These are phyloP conservation scores for Monopterus albus DNA, from an alignment of 2,113 vertebrate genomes.

Conservation along the genomic window DNA sequence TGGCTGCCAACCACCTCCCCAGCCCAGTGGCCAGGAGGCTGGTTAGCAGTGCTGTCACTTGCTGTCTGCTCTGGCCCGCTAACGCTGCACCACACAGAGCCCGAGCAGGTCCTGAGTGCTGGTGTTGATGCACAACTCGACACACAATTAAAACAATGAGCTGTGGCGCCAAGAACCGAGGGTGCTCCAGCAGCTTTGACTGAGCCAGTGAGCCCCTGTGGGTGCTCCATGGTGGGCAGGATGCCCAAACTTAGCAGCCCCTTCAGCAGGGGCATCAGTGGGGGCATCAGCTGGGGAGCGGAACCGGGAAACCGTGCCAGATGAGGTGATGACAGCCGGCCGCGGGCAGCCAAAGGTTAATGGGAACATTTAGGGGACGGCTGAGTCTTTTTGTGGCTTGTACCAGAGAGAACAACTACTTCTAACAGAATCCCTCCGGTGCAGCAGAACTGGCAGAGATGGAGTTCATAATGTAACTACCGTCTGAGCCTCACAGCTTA, in stretches of 20 bases:
- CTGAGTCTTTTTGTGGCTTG: slow-evolving; percentile 56
- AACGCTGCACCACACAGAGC: slow-evolving; percentile 29
- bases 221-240: slow-evolving; percentile 20
- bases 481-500: background rate
- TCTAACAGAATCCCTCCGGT: slow-evolving; percentile 31
- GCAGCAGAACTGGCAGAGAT: slow-evolving; percentile 15
- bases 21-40: slow-evolving; percentile 36
- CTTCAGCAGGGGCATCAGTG: slow-evolving; percentile 61
- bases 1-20: slow-evolving; percentile 69
- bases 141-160: slow-evolving; percentile 80
- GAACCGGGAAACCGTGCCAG: slow-evolving; percentile 43
- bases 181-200: background rate
- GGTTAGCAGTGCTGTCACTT: slow-evolving; percentile 62
- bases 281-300: slow-evolving; percentile 62
- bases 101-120: slow-evolving; percentile 49
- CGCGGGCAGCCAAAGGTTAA: slow-evolving; percentile 70
- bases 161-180: slow-evolving; percentile 14
- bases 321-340: slow-evolving; percentile 73
- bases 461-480: background rate
- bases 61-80: slow-evolving; percentile 34
- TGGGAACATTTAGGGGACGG: slow-evolving; percentile 76
- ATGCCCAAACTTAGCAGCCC: slow-evolving; percentile 71
- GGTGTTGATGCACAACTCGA: slow-evolving; percentile 53
- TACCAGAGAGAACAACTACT: background rate
- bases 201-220: slow-evolving; percentile 5